Evolutionary conservation across 2,888 invertebrate species (phyloP), one percentile per base, ranked within the genome.

Genomic region (Conus canariensis): DNA sequence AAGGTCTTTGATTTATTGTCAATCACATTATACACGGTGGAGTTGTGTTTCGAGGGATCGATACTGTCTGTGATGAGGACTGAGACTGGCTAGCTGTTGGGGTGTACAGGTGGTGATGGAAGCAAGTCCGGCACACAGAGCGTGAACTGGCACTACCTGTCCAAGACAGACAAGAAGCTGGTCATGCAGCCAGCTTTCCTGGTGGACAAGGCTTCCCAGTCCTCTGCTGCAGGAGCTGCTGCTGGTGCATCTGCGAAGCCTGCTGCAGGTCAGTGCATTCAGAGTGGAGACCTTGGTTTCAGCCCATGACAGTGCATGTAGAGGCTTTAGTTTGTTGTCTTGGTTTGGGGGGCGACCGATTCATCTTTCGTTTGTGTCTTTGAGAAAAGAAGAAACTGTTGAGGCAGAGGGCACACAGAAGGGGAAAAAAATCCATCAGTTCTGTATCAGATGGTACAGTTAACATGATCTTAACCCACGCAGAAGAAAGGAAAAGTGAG

Each of bases 131-230:
- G 58, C 8, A 3, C 80, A 45, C 80, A 14, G 30, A 8, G 8
- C 9, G 19, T 19, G 82, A 19, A 83, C 22, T 58, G 82, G 16
- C 93, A 94, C 85, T 93, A 88, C 82, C 16, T 87, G 19, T 88
- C 92, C 89, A 90, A 91, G 30, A 91, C 92, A 9, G 90, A 90
- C 45, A 94, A 93, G 90, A 93, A 93, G 86, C 89, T 93, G n/a
- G 90, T 91, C n/a, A 90, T 93, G 91, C 91, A 93, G 90, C 89
- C 93, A 77, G 92, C 93, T 19, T 93, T 94, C 70, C 88, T 94
- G 19, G 92, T 93, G 88, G 83, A 90, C 30, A 90, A 91, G 70
- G 59, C 70, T 12, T 64, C 88, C 10, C 56, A 25, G 9, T 9
- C 60, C 19, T n/a, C 87, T 25, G 60, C 9, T 45, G 60, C 9